Conservation (phyloP, 2,113 vertebrate species). For the Isichthys henryi region DNA sequence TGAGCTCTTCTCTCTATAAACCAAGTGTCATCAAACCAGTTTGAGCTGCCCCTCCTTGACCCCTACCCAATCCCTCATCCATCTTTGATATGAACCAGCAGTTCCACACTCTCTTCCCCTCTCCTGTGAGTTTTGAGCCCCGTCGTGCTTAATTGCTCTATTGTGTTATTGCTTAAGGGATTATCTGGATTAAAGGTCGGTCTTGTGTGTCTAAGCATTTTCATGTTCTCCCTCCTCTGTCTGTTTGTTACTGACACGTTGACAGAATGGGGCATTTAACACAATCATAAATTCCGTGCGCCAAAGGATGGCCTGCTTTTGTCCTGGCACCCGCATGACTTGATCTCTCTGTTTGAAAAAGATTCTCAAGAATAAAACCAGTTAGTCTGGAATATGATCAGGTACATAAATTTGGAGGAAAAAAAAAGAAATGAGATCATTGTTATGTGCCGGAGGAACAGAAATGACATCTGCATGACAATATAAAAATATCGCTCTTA, state of each 20-base stretch:
- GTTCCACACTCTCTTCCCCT: not conserved
- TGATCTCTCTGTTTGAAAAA: not conserved
- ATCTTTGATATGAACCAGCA: not conserved
- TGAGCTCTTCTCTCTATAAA: not conserved
- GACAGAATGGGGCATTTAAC: not conserved
- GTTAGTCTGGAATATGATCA: not conserved
- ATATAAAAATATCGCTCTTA: not conserved
- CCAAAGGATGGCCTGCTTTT: not conserved
- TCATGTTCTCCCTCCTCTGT: not conserved
- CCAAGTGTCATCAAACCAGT: not conserved
- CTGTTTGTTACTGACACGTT: not conserved
- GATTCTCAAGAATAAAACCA: not conserved
- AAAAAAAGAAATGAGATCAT: not conserved
- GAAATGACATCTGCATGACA: not conserved
- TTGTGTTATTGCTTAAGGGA: constrained; percentile 7
- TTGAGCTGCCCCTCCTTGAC: not conserved
- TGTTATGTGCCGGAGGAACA: not conserved
- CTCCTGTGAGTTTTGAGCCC: not conserved
- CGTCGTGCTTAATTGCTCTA: constrained; percentile 9
- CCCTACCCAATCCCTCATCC: not conserved
- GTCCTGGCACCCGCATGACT: not conserved
- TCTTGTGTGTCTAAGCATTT: not conserved
- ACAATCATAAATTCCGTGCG: not conserved
- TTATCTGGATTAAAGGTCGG: constrained; percentile 9
- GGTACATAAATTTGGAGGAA: not conserved